phyloP scores from a whole-genome alignment of 1,140 invertebrate genomes.

The Pseudomyrmex sp. region DNA sequence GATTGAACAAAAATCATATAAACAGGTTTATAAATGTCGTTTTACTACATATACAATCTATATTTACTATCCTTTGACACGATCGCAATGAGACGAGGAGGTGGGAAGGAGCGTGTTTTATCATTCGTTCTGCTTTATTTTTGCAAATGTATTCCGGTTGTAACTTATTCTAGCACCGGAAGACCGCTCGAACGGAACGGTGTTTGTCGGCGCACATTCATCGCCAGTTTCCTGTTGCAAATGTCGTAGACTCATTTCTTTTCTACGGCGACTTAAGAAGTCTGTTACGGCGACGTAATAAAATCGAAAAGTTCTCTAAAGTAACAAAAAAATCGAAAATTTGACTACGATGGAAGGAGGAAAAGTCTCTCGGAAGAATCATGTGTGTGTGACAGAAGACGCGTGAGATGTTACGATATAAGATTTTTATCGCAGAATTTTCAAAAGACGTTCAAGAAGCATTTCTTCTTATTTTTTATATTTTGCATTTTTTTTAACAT shows the following conservation, averaged over 20 bases:
- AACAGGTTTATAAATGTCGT: neutral
- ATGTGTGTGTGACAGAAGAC: neutral
- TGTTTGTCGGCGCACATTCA: constrained; percentile 8
- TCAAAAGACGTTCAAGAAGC: too few species aligned
- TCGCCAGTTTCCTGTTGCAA: constrained; percentile 17
- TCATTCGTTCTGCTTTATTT: constrained; percentile 41
- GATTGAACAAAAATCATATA: neutral
- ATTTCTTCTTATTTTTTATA: neutral
- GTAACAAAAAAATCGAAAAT: neutral
- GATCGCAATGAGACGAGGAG: neutral
- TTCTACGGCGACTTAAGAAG: constrained; percentile 14
- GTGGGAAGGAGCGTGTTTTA: constrained; percentile 18
- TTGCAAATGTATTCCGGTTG: constrained; percentile 40
- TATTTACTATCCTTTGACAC: neutral
- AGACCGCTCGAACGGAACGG: constrained; percentile 42
- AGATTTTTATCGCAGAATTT: neutral
- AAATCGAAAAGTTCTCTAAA: neutral
- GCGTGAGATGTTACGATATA: neutral
- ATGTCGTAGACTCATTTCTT: constrained; percentile 16
- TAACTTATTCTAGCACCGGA: constrained; percentile 45
- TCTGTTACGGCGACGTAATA: neutral
- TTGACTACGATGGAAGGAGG: neutral
- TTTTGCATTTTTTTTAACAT: neutral
- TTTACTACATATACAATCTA: neutral
- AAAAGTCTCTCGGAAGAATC: neutral